Conservation (phyloP, 2,888 invertebrate genomes). For the Ischnura elegans region DNA sequence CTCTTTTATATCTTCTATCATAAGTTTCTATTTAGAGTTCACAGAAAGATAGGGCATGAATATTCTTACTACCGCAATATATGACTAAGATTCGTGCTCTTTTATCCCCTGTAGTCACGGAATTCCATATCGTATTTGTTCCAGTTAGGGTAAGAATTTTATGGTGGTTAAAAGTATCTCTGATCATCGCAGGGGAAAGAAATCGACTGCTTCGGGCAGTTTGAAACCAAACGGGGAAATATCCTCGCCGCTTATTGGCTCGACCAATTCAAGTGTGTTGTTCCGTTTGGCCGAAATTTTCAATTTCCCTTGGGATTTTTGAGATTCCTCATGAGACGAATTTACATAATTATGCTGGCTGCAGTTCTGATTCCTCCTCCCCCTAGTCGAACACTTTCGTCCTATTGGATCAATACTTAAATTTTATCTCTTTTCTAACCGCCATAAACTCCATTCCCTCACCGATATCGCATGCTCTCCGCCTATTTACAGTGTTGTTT, state of each 20-base stretch:
- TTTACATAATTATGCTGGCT: not conserved
- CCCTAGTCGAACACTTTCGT: not conserved
- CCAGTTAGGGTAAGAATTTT: not conserved
- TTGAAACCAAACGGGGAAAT: not conserved
- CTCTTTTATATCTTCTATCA: too few species aligned
- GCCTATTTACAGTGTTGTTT: slow-evolving; percentile 35
- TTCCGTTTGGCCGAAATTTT: not conserved
- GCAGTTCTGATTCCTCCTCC: not conserved
- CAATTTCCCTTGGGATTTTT: not conserved
- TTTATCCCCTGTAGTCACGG: not conserved
- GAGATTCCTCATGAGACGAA: not conserved
- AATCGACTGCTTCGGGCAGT: not conserved
- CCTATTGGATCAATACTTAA: slow-evolving; percentile 2
- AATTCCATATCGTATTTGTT: not conserved
- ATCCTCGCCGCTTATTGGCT: not conserved
- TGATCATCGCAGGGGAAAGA: not conserved
- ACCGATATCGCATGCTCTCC: slow-evolving; percentile 8
- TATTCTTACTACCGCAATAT: not conserved
- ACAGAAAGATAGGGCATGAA: not conserved
- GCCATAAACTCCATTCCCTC: not conserved
- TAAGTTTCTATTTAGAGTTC: not conserved
- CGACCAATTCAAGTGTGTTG: not conserved
- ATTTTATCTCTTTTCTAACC: slow-evolving; percentile 40
- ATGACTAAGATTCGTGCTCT: not conserved
- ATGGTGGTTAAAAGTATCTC: not conserved